Percentiles rank a stretch among this genome's conserved stretches.
Evolutionary conservation across 2,113 vertebrate genomes (phyloP).

Genomic region (Microtus montanus): DNA sequence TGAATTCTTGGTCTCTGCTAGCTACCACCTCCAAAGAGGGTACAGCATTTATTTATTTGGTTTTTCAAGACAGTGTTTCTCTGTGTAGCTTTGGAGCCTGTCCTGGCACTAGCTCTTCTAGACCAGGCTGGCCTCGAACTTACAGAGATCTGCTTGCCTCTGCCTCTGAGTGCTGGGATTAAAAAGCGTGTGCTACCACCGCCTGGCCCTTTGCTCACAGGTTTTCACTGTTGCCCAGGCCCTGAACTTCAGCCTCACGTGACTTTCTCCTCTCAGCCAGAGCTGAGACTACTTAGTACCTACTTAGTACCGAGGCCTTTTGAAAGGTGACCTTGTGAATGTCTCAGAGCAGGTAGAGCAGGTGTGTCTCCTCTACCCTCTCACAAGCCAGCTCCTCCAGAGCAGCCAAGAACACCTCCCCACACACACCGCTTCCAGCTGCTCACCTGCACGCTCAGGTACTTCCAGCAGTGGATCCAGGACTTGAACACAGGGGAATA

Average conservation of each 20-base stretch:
- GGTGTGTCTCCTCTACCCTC: too few relatives aligned
- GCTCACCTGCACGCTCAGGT: constrained; percentile 88
- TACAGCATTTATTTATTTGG: too few relatives aligned
- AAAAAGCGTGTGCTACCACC: too few relatives aligned
- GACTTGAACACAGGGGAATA: constrained; percentile 88
- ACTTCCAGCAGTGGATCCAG: constrained; percentile 92
- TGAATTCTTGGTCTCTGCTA: background rate
- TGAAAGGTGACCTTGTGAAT: background rate
- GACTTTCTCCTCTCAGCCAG: background rate
- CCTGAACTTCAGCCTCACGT: background rate
- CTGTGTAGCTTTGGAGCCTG: too few relatives aligned
- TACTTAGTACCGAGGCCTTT: background rate
- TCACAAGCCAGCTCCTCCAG: background rate
- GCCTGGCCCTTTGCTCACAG: too few relatives aligned
- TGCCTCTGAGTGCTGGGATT: too few relatives aligned
- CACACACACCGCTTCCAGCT: background rate
- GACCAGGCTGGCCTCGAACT: too few relatives aligned
- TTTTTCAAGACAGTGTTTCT: too few relatives aligned
- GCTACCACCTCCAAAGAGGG: background rate
- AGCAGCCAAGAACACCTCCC: fast-evolving
- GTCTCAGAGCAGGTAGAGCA: background rate
- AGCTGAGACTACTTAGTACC: background rate
- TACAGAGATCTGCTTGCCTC: too few relatives aligned
- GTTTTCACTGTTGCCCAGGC: too few relatives aligned
- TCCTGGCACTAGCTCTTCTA: too few relatives aligned